Evolutionary conservation across 64 coral and sea anemone genomes (phyloP).

Genomic region (Pachyseris speciosa): DNA sequence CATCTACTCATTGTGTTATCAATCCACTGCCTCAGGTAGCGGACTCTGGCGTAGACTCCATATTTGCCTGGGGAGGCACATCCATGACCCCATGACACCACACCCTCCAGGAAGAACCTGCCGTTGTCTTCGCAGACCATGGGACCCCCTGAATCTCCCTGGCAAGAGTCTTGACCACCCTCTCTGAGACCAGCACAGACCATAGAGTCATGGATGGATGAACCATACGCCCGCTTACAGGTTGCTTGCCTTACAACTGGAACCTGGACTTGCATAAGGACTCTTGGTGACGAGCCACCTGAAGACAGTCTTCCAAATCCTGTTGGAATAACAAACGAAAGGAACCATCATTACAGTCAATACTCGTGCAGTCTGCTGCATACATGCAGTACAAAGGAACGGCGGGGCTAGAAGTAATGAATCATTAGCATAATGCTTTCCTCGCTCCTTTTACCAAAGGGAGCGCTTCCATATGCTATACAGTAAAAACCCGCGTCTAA

Average conservation of each 20-base stretch:
- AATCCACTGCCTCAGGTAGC: constrained; percentile 25
- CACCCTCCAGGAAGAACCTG: constrained; percentile 49
- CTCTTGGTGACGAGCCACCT: neutral
- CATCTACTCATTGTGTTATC: neutral
- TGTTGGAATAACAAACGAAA: neutral
- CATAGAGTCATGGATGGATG: constrained; percentile 54
- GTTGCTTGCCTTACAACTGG: constrained; percentile 1
- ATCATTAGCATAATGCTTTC: too few species aligned
- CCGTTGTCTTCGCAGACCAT: constrained; percentile 44
- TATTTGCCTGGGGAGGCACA: constrained; percentile 42
- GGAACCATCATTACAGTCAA: neutral
- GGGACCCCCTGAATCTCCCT: constrained; percentile 52
- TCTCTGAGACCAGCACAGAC: constrained; percentile 28
- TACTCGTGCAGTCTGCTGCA: too few species aligned
- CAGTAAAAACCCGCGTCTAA: too few species aligned
- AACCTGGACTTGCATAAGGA: constrained; percentile 41
- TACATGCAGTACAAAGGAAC: neutral
- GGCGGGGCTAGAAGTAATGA: too few species aligned
- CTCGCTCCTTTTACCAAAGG: too few species aligned
- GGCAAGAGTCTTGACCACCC: constrained; percentile 55
- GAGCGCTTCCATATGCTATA: too few species aligned
- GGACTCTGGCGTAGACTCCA: constrained; percentile 50
- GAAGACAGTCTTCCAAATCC: constrained; percentile 53
- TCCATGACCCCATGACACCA: constrained; percentile 60
- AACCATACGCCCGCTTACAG: constrained; percentile 1